These are phyloP conservation scores for Drosophila sulfurigaster DNA, from an alignment of 1,140 invertebrate species.

Conservation along the genomic window DNA sequence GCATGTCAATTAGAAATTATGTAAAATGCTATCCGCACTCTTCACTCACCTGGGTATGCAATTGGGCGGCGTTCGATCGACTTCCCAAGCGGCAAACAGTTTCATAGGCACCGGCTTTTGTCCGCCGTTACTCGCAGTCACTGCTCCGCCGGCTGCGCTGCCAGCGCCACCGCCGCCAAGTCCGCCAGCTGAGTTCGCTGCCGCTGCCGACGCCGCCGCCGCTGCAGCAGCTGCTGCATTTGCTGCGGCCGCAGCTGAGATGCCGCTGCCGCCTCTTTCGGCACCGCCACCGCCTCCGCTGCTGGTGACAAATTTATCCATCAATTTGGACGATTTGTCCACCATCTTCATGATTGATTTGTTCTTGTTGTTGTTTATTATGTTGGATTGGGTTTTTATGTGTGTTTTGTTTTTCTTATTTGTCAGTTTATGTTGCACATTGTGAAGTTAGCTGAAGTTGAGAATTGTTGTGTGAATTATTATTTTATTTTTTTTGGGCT, in stretches of 20 bases:
- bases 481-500: slow-evolving; percentile 27
- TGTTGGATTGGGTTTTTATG: background rate
- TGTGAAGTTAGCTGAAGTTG: slow-evolving; percentile 42
- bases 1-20: slow-evolving; percentile 30
- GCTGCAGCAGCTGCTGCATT: slow-evolving; percentile 37
- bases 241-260: slow-evolving; percentile 36
- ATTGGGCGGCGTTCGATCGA: slow-evolving; percentile 97
- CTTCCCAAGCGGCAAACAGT: slow-evolving; percentile 98
- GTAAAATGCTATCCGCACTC: slow-evolving; percentile 13
- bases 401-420: slow-evolving; percentile 33
- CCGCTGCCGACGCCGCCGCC: slow-evolving; percentile 36
- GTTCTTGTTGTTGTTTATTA: slow-evolving; percentile 33
- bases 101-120: slow-evolving; percentile 97
- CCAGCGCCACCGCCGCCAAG: slow-evolving; percentile 22
- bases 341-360: slow-evolving; percentile 80
- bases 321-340: slow-evolving; percentile 82
- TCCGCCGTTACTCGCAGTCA: slow-evolving; percentile 51
- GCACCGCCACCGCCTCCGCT: slow-evolving; percentile 35
- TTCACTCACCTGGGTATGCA: slow-evolving; percentile 95
- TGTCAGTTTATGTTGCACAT: slow-evolving; percentile 55
- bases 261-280: slow-evolving; percentile 20
- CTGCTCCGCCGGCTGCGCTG: slow-evolving; percentile 32
- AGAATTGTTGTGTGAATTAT: slow-evolving; percentile 6
- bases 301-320: slow-evolving; percentile 79
- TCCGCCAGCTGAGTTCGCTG: slow-evolving; percentile 23